phyloP scores from a whole-genome alignment of 1,140 invertebrate species.

The Phocides pigmalion region DNA sequence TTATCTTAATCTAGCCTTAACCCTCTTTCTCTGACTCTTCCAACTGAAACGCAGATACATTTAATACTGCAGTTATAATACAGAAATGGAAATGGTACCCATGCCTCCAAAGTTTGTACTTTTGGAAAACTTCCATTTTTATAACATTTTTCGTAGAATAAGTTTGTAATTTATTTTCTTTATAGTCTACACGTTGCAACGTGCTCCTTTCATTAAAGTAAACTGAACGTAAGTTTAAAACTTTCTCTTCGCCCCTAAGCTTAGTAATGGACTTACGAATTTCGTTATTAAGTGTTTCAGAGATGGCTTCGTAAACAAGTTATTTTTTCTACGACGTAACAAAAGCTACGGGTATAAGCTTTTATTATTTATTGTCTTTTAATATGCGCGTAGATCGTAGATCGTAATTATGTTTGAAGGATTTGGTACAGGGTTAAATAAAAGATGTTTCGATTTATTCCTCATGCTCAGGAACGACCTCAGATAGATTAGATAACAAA shows the following conservation, averaged over 20 bases:
- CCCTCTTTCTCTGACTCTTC: no score
- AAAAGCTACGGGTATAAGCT: neutral
- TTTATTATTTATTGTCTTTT: neutral
- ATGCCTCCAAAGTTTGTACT: neutral
- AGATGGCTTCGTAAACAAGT: conserved; percentile 1
- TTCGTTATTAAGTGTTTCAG: neutral
- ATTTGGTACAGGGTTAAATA: no score
- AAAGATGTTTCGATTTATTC: no score
- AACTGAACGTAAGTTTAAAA: neutral
- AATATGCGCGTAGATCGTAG: no score
- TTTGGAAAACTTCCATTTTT: neutral
- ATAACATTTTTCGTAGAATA: neutral
- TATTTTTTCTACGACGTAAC: conserved; percentile 1
- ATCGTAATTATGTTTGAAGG: no score
- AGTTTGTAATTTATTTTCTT: neutral
- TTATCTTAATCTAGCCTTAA: no score
- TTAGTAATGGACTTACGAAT: conserved; percentile 4
- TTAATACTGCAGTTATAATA: no score
- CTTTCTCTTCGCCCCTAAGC: neutral
- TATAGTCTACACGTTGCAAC: neutral
- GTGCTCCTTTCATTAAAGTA: neutral
- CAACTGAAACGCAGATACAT: no score
- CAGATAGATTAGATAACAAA: no score
- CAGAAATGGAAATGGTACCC: no score
- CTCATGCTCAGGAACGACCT: no score